These are phyloP conservation scores for Zaprionus lineosus DNA, from an alignment of 2,888 invertebrate species.

Conservation along the genomic window DNA sequence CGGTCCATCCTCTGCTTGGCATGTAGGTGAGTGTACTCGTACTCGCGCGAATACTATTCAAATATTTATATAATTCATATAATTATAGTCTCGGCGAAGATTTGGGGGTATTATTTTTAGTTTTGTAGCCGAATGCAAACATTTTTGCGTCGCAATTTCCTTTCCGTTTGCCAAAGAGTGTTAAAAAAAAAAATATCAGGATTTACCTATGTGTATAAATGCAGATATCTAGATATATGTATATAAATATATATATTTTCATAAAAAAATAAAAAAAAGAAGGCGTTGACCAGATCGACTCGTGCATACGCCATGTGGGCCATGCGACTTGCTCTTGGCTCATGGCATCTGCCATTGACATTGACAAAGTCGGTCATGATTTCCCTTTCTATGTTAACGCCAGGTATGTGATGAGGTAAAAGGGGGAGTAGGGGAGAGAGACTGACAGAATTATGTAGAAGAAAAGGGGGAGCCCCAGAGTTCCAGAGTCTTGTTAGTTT, in stretches of 20 bases:
- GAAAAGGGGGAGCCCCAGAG: too few species aligned
- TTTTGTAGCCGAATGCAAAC: conserved; percentile 11
- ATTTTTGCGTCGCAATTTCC: conserved; percentile 56
- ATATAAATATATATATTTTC: neutral
- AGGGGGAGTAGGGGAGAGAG: too few species aligned
- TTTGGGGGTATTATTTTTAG: conserved; percentile 58
- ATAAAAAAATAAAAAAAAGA: too few species aligned
- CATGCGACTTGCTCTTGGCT: conserved; percentile 21
- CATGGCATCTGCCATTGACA: conserved; percentile 47
- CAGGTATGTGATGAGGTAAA: too few species aligned
- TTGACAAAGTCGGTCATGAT: conserved; percentile 42
- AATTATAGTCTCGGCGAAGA: conserved; percentile 54
- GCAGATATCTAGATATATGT: neutral
- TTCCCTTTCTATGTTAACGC: conserved; percentile 1
- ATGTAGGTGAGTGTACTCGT: conserved; percentile 10
- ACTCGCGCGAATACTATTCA: conserved; percentile 31
- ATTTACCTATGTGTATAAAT: too few species aligned
- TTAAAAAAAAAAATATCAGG: conserved; percentile 15
- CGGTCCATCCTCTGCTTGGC: neutral
- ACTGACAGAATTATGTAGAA: too few species aligned
- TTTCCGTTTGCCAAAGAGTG: conserved; percentile 50
- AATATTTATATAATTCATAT: conserved; percentile 66
- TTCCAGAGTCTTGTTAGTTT: too few species aligned
- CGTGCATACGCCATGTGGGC: conserved; percentile 29
- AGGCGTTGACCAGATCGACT: too few species aligned